These are phyloP conservation scores for Aphaenogaster rudis DNA, from an alignment of 1,140 invertebrate species.

Conservation along the genomic window DNA sequence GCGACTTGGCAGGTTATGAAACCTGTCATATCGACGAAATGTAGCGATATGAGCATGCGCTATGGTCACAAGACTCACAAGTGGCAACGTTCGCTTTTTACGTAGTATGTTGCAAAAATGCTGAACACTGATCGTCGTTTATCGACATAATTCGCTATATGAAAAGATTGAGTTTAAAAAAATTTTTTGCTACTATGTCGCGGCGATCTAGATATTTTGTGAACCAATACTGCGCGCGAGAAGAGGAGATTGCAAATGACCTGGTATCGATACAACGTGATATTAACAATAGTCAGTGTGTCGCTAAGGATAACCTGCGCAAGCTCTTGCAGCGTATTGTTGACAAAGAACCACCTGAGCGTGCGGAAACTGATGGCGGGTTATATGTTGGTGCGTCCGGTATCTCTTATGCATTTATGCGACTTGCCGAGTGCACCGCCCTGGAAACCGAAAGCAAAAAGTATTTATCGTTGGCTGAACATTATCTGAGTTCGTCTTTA, in stretches of 20 bases:
- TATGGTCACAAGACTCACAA: too few relatives aligned
- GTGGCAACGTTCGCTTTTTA: too few relatives aligned
- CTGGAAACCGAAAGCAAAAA: constrained; percentile 42
- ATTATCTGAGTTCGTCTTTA: constrained; percentile 68
- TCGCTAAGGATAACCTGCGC: constrained; percentile 33
- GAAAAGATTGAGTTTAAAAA: not conserved
- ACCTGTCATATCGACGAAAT: too few relatives aligned
- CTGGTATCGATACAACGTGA: not conserved
- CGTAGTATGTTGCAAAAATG: too few relatives aligned
- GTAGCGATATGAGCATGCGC: too few relatives aligned
- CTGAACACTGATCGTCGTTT: too few relatives aligned
- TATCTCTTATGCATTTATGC: constrained; percentile 73
- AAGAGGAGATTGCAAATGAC: not conserved
- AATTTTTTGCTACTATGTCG: not conserved
- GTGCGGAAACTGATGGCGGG: constrained; percentile 64
- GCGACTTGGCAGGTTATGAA: too few relatives aligned
- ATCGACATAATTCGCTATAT: too few relatives aligned
- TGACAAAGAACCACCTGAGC: constrained; percentile 56
- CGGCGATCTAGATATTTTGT: constrained; percentile 50
- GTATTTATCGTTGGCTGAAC: constrained; percentile 56
- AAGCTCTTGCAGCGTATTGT: constrained; percentile 42
- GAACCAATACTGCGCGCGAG: constrained; percentile 31
- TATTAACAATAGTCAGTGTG: not conserved
- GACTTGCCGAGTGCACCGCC: constrained; percentile 36
- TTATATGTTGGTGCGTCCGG: constrained; percentile 73